A percentile compares a stretch with the other conserved stretches of the same genome.
Conservation (phyloP, 2,113 vertebrate genomes). For the Trichechus manatus region DNA sequence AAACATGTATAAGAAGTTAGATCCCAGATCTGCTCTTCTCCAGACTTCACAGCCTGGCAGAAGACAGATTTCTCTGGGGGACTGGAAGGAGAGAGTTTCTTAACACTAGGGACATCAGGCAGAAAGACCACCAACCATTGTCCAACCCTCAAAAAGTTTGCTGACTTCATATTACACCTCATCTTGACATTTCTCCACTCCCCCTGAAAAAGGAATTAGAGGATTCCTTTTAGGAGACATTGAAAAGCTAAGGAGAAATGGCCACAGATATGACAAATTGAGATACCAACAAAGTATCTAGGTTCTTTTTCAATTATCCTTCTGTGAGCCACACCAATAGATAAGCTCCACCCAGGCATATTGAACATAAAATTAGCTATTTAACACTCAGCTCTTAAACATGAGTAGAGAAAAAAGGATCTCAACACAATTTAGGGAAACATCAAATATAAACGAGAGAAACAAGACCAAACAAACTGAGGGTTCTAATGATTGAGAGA, state of each 20-base stretch:
- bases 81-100: background rate
- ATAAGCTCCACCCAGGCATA: background rate
- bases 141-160: background rate
- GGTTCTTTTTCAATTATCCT: conserved; percentile 12
- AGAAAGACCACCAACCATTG: background rate
- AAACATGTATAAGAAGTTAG: background rate
- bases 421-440: background rate
- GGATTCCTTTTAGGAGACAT: background rate
- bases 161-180: background rate
- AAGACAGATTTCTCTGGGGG: background rate
- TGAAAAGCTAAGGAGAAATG: background rate
- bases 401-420: background rate
- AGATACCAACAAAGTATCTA: background rate
- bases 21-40: background rate
- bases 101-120: background rate
- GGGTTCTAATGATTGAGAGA: background rate
- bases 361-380: conserved; percentile 18
- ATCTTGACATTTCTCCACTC: background rate
- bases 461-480: background rate
- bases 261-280: background rate
- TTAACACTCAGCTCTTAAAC: background rate
- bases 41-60: background rate
- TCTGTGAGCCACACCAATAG: background rate
- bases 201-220: background rate
- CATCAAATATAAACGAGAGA: background rate